These are phyloP conservation scores for Patiria pectinifera DNA, from an alignment of 53 echinoderm and acorn worm genomes.

Conservation along the genomic window DNA sequence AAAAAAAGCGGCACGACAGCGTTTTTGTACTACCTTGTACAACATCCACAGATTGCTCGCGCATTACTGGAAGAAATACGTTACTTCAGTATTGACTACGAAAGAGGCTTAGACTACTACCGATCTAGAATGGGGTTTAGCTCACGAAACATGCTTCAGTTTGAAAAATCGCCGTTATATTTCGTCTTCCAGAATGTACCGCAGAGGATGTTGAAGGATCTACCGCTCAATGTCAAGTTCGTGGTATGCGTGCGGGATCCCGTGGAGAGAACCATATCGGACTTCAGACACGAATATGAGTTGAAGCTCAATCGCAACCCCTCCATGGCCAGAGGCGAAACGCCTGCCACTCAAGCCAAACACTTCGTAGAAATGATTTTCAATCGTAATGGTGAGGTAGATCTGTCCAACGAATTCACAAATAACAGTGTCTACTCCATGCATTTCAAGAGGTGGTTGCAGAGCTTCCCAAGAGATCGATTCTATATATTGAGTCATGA, in stretches of 20 bases:
- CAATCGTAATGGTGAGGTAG: constrained; percentile 31
- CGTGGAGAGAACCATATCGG: constrained; percentile 73
- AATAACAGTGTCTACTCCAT: constrained; percentile 72
- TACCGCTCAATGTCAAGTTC: constrained; percentile 69
- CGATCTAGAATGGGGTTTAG: constrained; percentile 72
- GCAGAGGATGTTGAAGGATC: constrained; percentile 40
- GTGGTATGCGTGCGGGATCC: constrained; percentile 79
- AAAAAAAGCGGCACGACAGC: constrained; percentile 68
- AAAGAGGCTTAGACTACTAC: constrained; percentile 74
- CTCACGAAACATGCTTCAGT: constrained; percentile 35
- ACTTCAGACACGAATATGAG: constrained; percentile 74
- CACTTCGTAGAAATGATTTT: background rate
- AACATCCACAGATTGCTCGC: constrained; percentile 61
- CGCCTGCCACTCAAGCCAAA: constrained; percentile 23
- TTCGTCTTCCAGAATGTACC: constrained; percentile 68
- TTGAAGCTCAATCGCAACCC: background rate
- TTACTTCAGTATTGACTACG: constrained; percentile 72
- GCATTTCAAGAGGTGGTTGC: constrained; percentile 83
- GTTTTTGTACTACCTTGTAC: constrained; percentile 16
- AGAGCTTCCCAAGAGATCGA: constrained; percentile 68
- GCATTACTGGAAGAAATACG: constrained; percentile 69
- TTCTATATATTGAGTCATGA: constrained; percentile 83
- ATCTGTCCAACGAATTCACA: background rate
- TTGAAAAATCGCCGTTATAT: constrained; percentile 84
- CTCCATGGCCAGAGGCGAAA: constrained; percentile 20